Percentiles rank a stretch among this genome's conserved stretches.
Evolutionary conservation across 2,113 vertebrate species (phyloP).

Genomic region (Periophthalmus modestus): DNA sequence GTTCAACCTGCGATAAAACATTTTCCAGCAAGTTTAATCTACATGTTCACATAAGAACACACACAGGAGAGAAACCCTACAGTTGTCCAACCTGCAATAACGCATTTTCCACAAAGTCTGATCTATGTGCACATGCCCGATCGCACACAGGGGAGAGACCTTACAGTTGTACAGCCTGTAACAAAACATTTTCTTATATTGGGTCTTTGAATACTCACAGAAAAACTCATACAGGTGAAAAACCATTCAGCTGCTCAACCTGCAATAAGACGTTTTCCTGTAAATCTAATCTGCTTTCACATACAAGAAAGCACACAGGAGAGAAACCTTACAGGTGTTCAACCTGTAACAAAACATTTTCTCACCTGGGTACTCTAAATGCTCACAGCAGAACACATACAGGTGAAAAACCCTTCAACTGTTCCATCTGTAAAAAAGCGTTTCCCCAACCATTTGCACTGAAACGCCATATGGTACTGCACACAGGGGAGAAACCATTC

Average conservation of each 20-base stretch:
- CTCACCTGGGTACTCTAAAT: neutral
- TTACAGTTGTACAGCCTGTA: no score
- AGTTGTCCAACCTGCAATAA: neutral
- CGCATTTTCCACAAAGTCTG: neutral
- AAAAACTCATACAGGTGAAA: neutral
- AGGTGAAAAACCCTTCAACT: neutral
- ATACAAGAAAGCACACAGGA: neutral
- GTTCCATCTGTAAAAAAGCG: neutral
- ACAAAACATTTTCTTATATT: no score
- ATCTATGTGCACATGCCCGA: no score
- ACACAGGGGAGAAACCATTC: neutral
- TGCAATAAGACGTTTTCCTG: neutral
- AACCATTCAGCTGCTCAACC: neutral
- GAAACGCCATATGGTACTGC: neutral
- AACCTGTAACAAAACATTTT: neutral
- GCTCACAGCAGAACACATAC: neutral
- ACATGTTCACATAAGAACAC: neutral
- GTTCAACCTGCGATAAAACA: neutral
- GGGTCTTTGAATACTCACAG: no score
- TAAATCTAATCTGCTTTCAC: neutral
- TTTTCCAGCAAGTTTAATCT: neutral
- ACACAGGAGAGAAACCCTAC: neutral
- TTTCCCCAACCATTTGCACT: neutral
- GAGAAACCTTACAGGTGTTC: neutral
- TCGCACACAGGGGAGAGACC: no score